Evolutionary conservation across 2,113 vertebrate species (phyloP), one percentile per base, ranked within the genome.

Genomic region (Neogobius melanostomus): DNA sequence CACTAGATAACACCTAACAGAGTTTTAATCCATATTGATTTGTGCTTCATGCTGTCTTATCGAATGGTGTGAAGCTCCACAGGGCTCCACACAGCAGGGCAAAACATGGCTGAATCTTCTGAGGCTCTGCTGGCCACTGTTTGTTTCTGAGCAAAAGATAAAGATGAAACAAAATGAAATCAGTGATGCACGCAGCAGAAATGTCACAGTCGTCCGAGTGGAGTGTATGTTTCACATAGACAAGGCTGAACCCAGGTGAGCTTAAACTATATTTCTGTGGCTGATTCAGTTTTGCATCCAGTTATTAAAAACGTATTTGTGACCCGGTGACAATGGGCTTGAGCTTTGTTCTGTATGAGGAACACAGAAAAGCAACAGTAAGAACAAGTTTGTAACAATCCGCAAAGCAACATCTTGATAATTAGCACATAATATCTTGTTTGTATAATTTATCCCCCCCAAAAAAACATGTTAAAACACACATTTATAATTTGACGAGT

Each of bases 11-110:
- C 77, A 74, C 73, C 77, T 82, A 69, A 72, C 84, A 85, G 84
- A 75, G 82, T 79, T 86, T 87, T 90, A 90, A 90, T 90, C 90
- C 84, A 76, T 87, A 90, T 91, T 74, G 90, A 91, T 91, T 87
- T 77, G 75, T 74, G 74, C 79, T 76, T 80, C 86, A 85, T 72
- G 83, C 85, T 84, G 84, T 67, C 71, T 86, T 77, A 82, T 86
- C 75, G 79, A 90, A 86, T 83, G 67, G 79, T 86, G 85, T 68
- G 8, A 64, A 68, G 79, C 69, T 42, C 87, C 45, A 46, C 67
- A 47, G 86, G 88, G 71, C 52, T 64, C 49, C 63, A 28, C 82
- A 50, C 85, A 78, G 87, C 75, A 67, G 61, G 75, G 80, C 42
- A 12, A 71, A 69, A 68, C 73, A 56, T 74, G 73, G 67, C 51